Conservation (phyloP, 2,797 vertebrate genomes). For the Aselliscus stoliczkanus region DNA sequence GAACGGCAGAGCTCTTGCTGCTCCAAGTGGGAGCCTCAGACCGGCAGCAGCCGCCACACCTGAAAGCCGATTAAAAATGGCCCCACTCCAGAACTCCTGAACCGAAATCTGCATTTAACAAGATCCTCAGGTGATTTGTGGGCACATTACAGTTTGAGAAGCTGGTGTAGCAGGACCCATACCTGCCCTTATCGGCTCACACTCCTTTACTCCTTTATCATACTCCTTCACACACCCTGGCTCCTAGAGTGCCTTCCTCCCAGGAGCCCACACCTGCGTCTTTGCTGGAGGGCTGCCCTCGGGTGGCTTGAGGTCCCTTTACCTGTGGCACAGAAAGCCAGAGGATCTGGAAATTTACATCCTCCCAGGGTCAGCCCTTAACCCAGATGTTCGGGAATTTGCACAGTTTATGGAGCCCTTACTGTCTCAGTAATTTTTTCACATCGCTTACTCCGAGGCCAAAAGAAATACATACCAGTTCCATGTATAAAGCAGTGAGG, state of each 20-base stretch:
- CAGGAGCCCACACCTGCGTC: background rate
- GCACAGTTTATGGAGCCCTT: background rate
- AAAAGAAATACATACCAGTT: background rate
- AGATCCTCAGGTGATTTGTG: background rate
- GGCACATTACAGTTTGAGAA: background rate
- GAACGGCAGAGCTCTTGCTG: background rate
- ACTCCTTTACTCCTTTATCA: background rate
- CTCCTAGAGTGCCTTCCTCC: background rate
- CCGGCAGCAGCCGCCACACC: background rate
- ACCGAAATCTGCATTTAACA: background rate
- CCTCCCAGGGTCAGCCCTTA: background rate
- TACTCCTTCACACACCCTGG: fast-evolving
- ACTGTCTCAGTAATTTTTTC: background rate
- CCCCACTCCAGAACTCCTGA: background rate
- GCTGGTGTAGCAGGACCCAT: fast-evolving
- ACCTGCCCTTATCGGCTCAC: fast-evolving
- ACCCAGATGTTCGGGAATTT: background rate
- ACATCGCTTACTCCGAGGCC: background rate
- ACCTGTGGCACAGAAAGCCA: background rate
- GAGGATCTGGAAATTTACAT: background rate
- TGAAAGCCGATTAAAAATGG: background rate
- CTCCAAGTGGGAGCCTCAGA: background rate
- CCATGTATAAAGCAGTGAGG: background rate
- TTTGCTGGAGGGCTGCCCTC: background rate
- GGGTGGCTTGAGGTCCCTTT: background rate